Evolutionary conservation across 2,888 invertebrate genomes (phyloP).

Genomic region (Entomobrya proxima): DNA sequence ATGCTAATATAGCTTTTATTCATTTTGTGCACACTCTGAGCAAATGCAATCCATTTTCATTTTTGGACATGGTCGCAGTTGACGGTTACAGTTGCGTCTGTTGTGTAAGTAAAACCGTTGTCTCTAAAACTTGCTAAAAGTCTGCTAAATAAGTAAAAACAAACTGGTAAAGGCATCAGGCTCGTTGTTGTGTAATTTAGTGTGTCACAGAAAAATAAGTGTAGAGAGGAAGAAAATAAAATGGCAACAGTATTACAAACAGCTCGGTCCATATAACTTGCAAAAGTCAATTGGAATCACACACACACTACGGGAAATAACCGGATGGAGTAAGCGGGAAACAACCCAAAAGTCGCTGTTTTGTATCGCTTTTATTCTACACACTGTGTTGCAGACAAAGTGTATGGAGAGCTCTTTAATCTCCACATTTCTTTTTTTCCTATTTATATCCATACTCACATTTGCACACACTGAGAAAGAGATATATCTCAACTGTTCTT

Average conservation of each 20-base stretch:
- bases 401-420: constrained; percentile 7
- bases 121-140: not conserved
- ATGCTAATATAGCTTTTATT: too few species aligned
- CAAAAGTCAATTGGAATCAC: not conserved
- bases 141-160: not conserved
- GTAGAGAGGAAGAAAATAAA: not conserved
- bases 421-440: not conserved
- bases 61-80: not conserved
- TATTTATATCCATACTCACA: not conserved
- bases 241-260: not conserved
- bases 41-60: too few species aligned
- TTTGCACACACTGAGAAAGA: not conserved
- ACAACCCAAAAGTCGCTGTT: not conserved
- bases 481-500: constrained; percentile 2
- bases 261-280: not conserved
- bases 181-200: not conserved
- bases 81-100: not conserved
- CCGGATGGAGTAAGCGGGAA: not conserved
- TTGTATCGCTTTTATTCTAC: not conserved
- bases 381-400: not conserved
- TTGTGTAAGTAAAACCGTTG: not conserved
- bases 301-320: not conserved
- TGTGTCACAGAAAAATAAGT: not conserved
- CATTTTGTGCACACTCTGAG: too few species aligned
- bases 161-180: not conserved